Evolutionary conservation across 2,797 vertebrate genomes (phyloP), one percentile per base, ranked within the genome.

Genomic region (Notolepis coatsorum): DNA sequence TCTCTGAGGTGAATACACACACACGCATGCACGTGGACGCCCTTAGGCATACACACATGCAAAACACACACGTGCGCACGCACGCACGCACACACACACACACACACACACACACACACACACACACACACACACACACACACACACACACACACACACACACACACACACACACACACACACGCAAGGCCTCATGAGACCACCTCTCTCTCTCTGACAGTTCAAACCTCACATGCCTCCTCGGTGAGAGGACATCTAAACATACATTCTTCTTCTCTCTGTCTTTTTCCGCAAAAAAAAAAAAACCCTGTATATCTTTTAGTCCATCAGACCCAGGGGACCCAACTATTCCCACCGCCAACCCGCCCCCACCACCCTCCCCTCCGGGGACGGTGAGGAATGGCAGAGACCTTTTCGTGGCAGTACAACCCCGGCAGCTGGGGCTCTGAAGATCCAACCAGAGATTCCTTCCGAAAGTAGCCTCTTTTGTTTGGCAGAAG

Each of bases 231-330:
- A 28, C 31, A 28, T 59, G 28, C 58, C 17, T 35, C 56, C 62
- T 52, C 23, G 35, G 2, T 45, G 52, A 68, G 60, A 68, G 60
- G 23, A 59, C 27, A 52, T 51, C 27, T 35, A 60, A 64, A 61
- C 37, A 64, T 23, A 13, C 65, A 56, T 61, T 73, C 20, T 54
- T 62, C 49, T 43, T 62, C 13, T 45, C 8, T 13, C 5, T 13
- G n/a, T 12, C 2, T 59, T 64, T 31, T 49, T 43, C 28, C 7
- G 30, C 45, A 5, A 6, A 46, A 68, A 68, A 42, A 61, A 7
- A 60, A 65, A 66, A 65, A 37, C 0, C n/a, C n/a, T 38, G n/a
- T 66, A 43, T 48, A 78, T 81, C 65, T 72, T 41, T 28, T 24
- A 47, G 42, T 63, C 48, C 61, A 59, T 69, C 31, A 57, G 1